These are phyloP conservation scores for Apocrypta bakeri DNA, from an alignment of 1,140 invertebrate genomes.

Conservation along the genomic window DNA sequence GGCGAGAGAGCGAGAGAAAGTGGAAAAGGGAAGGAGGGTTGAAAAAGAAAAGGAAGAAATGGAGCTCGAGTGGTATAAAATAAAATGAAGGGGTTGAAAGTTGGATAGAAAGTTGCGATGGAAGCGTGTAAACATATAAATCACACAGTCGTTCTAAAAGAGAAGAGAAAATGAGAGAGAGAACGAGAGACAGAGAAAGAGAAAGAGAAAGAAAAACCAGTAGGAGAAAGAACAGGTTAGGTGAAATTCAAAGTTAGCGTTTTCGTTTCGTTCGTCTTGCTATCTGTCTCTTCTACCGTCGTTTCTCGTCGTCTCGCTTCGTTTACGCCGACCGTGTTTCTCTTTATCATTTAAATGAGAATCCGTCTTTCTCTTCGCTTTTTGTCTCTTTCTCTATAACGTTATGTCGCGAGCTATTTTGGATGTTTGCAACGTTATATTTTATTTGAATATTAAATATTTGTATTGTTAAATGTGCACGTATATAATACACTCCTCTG, in stretches of 20 bases:
- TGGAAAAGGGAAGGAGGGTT: constrained; percentile 31
- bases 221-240: constrained; percentile 53
- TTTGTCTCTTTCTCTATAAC: background rate
- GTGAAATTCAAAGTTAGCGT: constrained; percentile 64
- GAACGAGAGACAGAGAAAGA: background rate
- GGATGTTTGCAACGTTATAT: background rate
- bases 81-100: constrained; percentile 64
- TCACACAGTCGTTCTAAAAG: constrained; percentile 56
- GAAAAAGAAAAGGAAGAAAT: constrained; percentile 35
- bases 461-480: too few species aligned
- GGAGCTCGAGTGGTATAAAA: constrained; percentile 57
- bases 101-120: constrained; percentile 69
- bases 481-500: too few species aligned
- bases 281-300: constrained; percentile 40
- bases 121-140: constrained; percentile 73
- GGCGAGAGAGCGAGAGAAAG: constrained; percentile 36
- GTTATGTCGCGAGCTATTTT: background rate
- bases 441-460: too few species aligned
- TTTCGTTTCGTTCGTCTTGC: constrained; percentile 53
- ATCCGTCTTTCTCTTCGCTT: background rate
- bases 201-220: constrained; percentile 2
- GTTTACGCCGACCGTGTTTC: constrained; percentile 23
- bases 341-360: constrained; percentile 28
- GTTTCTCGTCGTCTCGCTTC: constrained; percentile 24
- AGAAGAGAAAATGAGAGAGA: background rate